phyloP scores from a whole-genome alignment of 2,888 invertebrate species.

The Tortricodes alternella region DNA sequence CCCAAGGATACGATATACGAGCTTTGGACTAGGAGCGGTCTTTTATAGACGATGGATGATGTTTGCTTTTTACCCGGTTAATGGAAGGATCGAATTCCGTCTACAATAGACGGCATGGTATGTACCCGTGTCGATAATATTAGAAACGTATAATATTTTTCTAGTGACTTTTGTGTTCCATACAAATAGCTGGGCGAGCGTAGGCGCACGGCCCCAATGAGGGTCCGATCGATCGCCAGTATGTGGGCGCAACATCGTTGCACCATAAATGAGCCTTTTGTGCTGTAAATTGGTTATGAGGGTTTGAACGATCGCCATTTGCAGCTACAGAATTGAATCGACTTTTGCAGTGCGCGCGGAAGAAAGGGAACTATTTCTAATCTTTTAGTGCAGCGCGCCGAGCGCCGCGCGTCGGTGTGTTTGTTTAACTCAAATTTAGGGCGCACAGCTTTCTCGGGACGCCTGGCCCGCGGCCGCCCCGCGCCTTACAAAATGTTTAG shows the following conservation, averaged over 20 bases:
- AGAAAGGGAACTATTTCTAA: slow-evolving; percentile 32
- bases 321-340: slow-evolving; percentile 63
- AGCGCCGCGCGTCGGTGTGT: slow-evolving; percentile 38
- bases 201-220: slow-evolving; percentile 67
- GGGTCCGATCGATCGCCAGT: slow-evolving; percentile 70
- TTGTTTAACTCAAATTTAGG: slow-evolving; percentile 55
- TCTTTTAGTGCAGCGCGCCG: slow-evolving; percentile 30
- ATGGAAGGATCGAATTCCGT: slow-evolving; percentile 62
- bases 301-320: slow-evolving; percentile 71
- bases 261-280: slow-evolving; percentile 75
- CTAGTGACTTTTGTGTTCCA: slow-evolving; percentile 24
- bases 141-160: slow-evolving; percentile 28
- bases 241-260: slow-evolving; percentile 69
- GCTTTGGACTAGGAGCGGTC: slow-evolving; percentile 65
- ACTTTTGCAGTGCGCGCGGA: slow-evolving; percentile 40
- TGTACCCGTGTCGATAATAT: slow-evolving; percentile 12
- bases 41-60: slow-evolving; percentile 51
- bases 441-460: slow-evolving; percentile 51
- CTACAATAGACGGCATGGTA: slow-evolving; percentile 36
- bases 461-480: slow-evolving; percentile 7
- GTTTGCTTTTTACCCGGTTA: slow-evolving; percentile 65
- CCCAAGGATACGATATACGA: slow-evolving; percentile 68
- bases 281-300: slow-evolving; percentile 71
- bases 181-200: slow-evolving; percentile 49
- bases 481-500: slow-evolving; percentile 58